Evolutionary conservation across 2,113 vertebrate genomes (phyloP), one percentile per base, ranked within the genome.

Genomic region (Haplochromis vanheusdeni): DNA sequence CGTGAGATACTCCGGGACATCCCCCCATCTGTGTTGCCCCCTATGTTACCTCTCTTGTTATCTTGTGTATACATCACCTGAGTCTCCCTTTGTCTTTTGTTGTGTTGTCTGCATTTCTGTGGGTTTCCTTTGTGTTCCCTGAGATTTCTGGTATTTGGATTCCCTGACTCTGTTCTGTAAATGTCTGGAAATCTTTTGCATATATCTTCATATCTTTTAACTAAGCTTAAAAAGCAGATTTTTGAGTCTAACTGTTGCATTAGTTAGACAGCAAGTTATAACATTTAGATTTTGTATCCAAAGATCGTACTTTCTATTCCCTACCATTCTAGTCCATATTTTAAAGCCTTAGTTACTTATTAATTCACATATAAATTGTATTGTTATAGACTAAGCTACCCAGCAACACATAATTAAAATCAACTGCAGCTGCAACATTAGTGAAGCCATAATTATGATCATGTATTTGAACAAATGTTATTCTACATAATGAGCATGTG

Each of bases 111-210:
- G 7, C 35, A 14, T 40, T 70, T 21, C n/a, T 42, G 35, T 68
- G 35, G n/a, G 62, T 40, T 21, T 68, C 10, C 60, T 37, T n/a
- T 68, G 33, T 40, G 35, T 68, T 40, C 19, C 12, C n/a, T 42
- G 35, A 70, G n/a, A 70, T 70, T 70, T 23, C n/a, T 42, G 37
- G 65, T 23, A 42, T 42, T 70, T 42, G 37, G 35, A 70, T 16
- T 70, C 1, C n/a, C 19, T 65, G 60, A n/a, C 33, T 0, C 60
- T 37, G 60, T 68, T 68, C 60, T 37, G 60, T 0, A 65, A 65
- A 65, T 62, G 31, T 62, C 58, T 62, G 6, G 58, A 33, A n/a
- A 35, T 40, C 0, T 0, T 70, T 23, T 23, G 35, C 0, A 14
- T 40, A 40, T 40, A 40, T 40, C n/a, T 70, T 70, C 12, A 70